phyloP scores from a whole-genome alignment of 2,113 vertebrate genomes.

The Onychorhynchus coronatus region DNA sequence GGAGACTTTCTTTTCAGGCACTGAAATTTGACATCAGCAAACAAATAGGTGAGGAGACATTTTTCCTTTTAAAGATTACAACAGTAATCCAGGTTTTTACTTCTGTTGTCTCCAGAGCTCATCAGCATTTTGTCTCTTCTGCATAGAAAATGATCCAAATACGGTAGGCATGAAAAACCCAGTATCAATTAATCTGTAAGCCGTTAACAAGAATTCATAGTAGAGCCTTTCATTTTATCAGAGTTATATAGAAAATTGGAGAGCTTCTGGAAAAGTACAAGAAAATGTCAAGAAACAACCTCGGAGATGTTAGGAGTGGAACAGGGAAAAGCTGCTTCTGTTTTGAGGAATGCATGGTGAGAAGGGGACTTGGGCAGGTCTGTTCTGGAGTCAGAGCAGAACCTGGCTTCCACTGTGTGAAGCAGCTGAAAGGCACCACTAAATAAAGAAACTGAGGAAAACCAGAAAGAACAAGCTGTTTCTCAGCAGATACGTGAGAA shows the following conservation, averaged over 20 bases:
- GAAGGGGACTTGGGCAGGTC: background rate
- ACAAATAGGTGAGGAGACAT: background rate
- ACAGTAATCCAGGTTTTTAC: background rate
- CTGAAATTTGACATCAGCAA: background rate
- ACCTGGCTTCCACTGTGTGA: background rate
- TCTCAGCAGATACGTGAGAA: slow-evolving; percentile 25
- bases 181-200: background rate
- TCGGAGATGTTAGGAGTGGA: background rate
- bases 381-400: background rate
- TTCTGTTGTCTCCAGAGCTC: background rate
- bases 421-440: background rate
- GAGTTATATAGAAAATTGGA: background rate
- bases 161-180: background rate
- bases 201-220: background rate
- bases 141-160: background rate
- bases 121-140: background rate
- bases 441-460: slow-evolving; percentile 48
- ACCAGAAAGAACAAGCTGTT: slow-evolving; percentile 34
- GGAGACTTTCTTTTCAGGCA: background rate
- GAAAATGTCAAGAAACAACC: background rate
- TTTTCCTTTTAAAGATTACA: background rate
- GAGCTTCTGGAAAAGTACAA: background rate
- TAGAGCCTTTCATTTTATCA: background rate
- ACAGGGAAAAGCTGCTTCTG: background rate
- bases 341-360: background rate